These are phyloP conservation scores for Philonicus albiceps DNA, from an alignment of 2,888 invertebrate genomes.

Conservation along the genomic window DNA sequence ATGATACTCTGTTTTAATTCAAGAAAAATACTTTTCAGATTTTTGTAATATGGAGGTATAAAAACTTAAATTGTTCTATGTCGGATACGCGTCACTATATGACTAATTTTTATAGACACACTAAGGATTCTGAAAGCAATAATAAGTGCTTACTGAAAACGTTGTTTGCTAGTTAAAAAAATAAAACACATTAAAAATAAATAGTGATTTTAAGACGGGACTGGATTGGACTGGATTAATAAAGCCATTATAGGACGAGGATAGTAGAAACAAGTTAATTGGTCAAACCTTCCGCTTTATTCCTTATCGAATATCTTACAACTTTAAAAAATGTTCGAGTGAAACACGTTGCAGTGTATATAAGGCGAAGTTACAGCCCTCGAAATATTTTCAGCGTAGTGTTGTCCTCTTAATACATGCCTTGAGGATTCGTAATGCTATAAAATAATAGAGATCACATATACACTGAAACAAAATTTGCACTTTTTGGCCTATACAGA, in stretches of 20 bases:
- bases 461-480: background rate
- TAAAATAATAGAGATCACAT: background rate
- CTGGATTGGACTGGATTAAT: background rate
- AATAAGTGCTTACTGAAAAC: too few species aligned
- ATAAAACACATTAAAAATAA: too few species aligned
- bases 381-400: background rate
- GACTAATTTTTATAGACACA: too few species aligned
- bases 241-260: background rate
- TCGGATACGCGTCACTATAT: too few species aligned
- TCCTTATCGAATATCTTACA: background rate
- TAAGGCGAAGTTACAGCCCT: conserved; percentile 36
- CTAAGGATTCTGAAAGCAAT: too few species aligned
- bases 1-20: too few species aligned
- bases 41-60: too few species aligned
- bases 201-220: background rate
- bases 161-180: too few species aligned
- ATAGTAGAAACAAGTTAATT: background rate
- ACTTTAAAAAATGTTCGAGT: background rate
- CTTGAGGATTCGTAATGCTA: background rate
- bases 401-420: background rate
- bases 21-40: too few species aligned
- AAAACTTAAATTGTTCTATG: too few species aligned
- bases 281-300: background rate
- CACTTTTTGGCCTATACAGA: background rate
- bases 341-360: background rate